Evolutionary conservation across 30 jellyfish, hydroid and myxozoan genomes (phyloP), one percentile per base, ranked within the genome.

Genomic region (Pelagia noctiluca): DNA sequence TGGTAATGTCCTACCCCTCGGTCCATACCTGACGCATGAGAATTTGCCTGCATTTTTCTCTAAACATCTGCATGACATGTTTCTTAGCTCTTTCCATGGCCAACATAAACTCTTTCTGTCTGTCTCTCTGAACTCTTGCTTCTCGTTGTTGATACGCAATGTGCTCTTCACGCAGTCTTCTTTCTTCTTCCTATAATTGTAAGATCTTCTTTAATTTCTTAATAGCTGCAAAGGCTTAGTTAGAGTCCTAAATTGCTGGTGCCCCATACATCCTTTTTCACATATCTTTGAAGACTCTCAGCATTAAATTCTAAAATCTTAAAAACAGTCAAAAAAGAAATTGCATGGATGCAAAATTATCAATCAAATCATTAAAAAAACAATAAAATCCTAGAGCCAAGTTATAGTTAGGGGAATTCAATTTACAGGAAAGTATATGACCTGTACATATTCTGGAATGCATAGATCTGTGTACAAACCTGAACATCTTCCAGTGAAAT

Each of bases 81-180:
- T 82, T 87, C 73, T 93, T 93, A 16, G 98, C 98, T 22, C 80
- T 89, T 60, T 93, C 98, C 98, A 87, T 93, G 2, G 98, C 98
- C 52, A 80, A 31, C 90, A 87, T 36, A 25, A 93, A 69, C 72
- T 93, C 98, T 57, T 88, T 84, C 81, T 87, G 90, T 32, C 98
- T 76, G 31, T 88, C 90, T 37, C 97, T 65, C 50, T 93, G 96
- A 28, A 78, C 80, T 28, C 80, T 76, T 28, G 97, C 97, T 63
- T 84, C 96, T 26, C 86, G 81, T 76, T 93, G 97, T 48, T 91
- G 94, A 78, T 80, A 93, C 7, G 96, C 82, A 46, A 93, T 87
- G 62, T 93, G 98, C 82, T 93, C 98, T 53, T 93, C 97, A 0
- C 98, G 86, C 22, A 93, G 86, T 35, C 96, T 50, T 62, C 95